Evolutionary conservation across 2,888 invertebrate genomes (phyloP), one percentile per base, ranked within the genome.

Genomic region (Agrilus biguttatus): DNA sequence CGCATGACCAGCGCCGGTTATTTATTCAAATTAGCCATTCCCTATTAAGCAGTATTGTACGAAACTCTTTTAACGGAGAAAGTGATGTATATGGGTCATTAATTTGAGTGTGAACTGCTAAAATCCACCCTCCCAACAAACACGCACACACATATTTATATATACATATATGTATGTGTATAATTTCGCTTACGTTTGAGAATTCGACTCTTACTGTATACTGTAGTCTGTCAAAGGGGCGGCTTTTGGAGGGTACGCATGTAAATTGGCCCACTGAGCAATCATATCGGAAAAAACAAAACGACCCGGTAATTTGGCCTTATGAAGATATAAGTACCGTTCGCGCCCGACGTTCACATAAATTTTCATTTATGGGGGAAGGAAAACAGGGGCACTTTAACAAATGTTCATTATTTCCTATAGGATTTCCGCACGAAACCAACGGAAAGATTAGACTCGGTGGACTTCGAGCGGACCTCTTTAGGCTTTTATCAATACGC

Each of bases 381-480:
- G 47, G 47, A 51, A 49, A 52, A 46, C 42, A 41, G 41, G 39
- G 40, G 44, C 46, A 46, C 46, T 47, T 49, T 51, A 51, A 50
- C 51, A 52, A 52, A 52, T 50, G 51, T 47, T 52, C 49, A 52
- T 52, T 51, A 52, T 52, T 52, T 52, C 48, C 49, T 49, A 44
- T 49, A 28, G 28, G 28, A 28, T 28, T 28, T 28, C 28, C 28
- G 28, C 28, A 28, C 28, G 28, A 28, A 28, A 28, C 28, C 28
- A 28, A 28, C 28, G 28, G 28, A 28, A 28, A 10, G 28, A 28
- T 28, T 28, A 28, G 28, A 28, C 28, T 28, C 28, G 10, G 28
- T 28, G 28, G 28, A 28, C 28, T 28, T 28, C 2, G 10, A 10
- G n/a, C 14, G 37, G 37, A 14, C 7, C 37, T 37, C 23, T 23